Percentiles rank a stretch among this genome's conserved stretches.
Conservation (phyloP, 2,888 invertebrate species). For the Metallyticus violacea region DNA sequence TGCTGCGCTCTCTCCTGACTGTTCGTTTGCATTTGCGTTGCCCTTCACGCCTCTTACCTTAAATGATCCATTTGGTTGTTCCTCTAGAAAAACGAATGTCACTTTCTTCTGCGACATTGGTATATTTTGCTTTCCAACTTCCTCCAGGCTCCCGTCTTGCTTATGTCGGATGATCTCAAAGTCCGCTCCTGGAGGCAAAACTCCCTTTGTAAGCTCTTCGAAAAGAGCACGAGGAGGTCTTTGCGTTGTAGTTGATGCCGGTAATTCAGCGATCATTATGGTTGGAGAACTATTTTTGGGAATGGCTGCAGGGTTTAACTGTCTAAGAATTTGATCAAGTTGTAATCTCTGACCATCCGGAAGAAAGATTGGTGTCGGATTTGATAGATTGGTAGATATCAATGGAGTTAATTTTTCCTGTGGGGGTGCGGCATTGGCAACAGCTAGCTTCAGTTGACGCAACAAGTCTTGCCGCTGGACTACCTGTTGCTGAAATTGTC, state of each 20-base stretch:
- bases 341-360: conserved; percentile 75
- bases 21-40: conserved; percentile 57
- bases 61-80: conserved; percentile 80
- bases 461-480: conserved; percentile 66
- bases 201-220: conserved; percentile 76
- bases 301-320: background rate
- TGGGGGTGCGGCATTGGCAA: conserved; percentile 59
- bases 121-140: conserved; percentile 59
- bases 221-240: conserved; percentile 66
- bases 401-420: background rate
- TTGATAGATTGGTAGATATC: background rate
- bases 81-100: conserved; percentile 81
- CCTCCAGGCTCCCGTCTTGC: conserved; percentile 69
- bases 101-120: conserved; percentile 68
- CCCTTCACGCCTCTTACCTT: conserved; percentile 86
- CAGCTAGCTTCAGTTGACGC: conserved; percentile 69
- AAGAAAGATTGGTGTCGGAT: conserved; percentile 51
- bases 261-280: conserved; percentile 49
- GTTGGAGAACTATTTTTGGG: conserved; percentile 20
- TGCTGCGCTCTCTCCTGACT: conserved; percentile 49
- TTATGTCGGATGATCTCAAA: conserved; percentile 78
- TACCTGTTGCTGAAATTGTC: conserved; percentile 39
- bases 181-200: conserved; percentile 74
- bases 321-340: conserved; percentile 49
- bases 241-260: conserved; percentile 52